Base-by-base conservation (phyloP, 64 coral and sea anemone genomes). In the Acropora tenuis region DNA sequence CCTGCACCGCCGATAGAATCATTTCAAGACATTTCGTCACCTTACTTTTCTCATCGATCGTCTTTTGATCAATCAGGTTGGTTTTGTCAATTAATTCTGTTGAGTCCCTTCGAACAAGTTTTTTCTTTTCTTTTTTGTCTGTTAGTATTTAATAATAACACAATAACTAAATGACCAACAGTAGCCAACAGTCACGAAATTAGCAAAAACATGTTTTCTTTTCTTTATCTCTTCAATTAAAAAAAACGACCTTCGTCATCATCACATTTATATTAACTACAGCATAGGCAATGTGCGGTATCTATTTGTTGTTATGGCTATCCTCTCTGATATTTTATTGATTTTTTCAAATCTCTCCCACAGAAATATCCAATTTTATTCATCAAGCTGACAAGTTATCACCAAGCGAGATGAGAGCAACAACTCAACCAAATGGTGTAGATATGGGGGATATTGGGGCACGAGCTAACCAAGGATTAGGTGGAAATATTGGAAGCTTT, bases 321-420 rank as follows among this genome's bases (percentile, higher is more conserved):
- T 11, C 8, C 4, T 19, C 49, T 49, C 66, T 57, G 7, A 17
- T 2, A 5, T 18, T 1, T 15, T 10, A 6, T 17, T 89, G 59
- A 12, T 0, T 8, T 76, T 30, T 10, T 41, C 18, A 53, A 50
- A 71, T 20, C 47, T 80, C 2, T 50, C 69, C 43, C 42, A 41
- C 76, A 94, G 92, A 94, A 77, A 94, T 94, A 4, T 88, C 92
- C 16, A 94, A 68, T 79, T 76, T 94, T 73, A 89, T 94, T 69
- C 88, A 69, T 9, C 92, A 94, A 78, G 92, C 87, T 53, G 92
- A 94, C 50, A 94, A 94, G 78, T 49, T 94, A 7, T 89, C 87
- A 5, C 92, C 92, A 60, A 84, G 19, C 30, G 92, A 94, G 20
- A 48, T 94, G 48, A 89, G 86, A 55, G 87, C 79, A 48, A 58